Evolutionary conservation across 35 echinoderm and acorn worm species (phyloP).

Genomic region (Heliocidaris tuberculata): DNA sequence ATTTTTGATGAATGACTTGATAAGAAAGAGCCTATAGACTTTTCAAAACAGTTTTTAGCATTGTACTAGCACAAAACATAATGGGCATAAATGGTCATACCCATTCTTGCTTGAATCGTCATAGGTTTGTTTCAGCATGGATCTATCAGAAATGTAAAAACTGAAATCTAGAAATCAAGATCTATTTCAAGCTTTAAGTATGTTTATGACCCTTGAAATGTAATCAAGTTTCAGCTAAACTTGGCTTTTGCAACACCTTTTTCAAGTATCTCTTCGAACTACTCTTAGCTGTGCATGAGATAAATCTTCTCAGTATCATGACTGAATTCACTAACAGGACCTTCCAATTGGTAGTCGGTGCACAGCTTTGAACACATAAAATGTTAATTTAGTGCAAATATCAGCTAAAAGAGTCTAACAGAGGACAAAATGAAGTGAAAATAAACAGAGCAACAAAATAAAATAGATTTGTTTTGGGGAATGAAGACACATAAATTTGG

Average conservation of each 20-base stretch:
- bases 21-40: not conserved
- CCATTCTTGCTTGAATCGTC: not conserved
- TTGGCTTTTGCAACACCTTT: too few relatives aligned
- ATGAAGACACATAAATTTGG: constrained; percentile 6
- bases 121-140: too few relatives aligned
- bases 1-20: not conserved
- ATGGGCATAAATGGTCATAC: not conserved
- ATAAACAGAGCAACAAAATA: not conserved
- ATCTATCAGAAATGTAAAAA: too few relatives aligned
- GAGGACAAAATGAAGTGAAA: not conserved
- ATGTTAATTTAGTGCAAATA: not conserved
- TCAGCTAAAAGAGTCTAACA: not conserved
- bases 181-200: too few relatives aligned
- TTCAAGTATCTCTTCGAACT: too few relatives aligned
- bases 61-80: too few relatives aligned
- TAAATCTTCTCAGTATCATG: not conserved
- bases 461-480: not conserved
- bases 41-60: too few relatives aligned
- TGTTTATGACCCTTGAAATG: too few relatives aligned
- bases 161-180: too few relatives aligned
- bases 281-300: too few relatives aligned
- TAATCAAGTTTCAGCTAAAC: too few relatives aligned
- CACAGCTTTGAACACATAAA: not conserved
- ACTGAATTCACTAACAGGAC: not conserved
- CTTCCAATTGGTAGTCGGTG: not conserved